A percentile compares a stretch with the other conserved stretches of the same genome.
Conservation (phyloP, 92 coral and sea anemone species). For the Zoanthus gigantus region DNA sequence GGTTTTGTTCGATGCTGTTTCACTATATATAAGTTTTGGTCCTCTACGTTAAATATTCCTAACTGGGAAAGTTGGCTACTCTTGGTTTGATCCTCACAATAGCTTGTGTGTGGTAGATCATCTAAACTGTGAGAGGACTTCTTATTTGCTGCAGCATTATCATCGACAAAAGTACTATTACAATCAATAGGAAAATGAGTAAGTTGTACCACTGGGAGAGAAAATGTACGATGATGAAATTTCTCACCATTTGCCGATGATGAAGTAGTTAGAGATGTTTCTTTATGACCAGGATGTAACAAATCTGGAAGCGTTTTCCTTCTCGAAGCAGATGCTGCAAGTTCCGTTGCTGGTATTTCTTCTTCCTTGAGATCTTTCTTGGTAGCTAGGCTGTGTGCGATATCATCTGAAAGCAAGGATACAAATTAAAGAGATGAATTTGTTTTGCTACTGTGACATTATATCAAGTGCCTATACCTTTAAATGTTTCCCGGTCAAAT, state of each 20-base stretch:
- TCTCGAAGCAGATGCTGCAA: too few species aligned
- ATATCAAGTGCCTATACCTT: too few species aligned
- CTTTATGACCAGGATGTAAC: not conserved
- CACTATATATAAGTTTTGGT: not conserved
- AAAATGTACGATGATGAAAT: not conserved
- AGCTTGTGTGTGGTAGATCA: not conserved
- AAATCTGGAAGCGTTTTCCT: too few species aligned
- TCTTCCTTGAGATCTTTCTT: too few species aligned
- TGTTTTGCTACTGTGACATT: too few species aligned
- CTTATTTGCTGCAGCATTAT: not conserved
- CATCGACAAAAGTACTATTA: not conserved
- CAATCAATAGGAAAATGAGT: conserved; percentile 55
- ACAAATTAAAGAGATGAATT: too few species aligned
- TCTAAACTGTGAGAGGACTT: not conserved
- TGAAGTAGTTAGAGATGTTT: not conserved
- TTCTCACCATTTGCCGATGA: too few species aligned
- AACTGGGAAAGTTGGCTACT: not conserved
- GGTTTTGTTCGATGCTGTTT: not conserved
- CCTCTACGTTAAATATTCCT: not conserved
- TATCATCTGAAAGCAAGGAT: too few species aligned
- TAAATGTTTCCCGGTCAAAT: too few species aligned
- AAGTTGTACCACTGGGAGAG: conserved; percentile 18
- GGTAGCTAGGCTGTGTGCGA: too few species aligned
- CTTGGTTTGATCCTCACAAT: not conserved
- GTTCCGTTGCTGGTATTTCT: too few species aligned